Base-by-base conservation (phyloP, 1,140 invertebrate genomes). In the Zelostemma sp. region DNA sequence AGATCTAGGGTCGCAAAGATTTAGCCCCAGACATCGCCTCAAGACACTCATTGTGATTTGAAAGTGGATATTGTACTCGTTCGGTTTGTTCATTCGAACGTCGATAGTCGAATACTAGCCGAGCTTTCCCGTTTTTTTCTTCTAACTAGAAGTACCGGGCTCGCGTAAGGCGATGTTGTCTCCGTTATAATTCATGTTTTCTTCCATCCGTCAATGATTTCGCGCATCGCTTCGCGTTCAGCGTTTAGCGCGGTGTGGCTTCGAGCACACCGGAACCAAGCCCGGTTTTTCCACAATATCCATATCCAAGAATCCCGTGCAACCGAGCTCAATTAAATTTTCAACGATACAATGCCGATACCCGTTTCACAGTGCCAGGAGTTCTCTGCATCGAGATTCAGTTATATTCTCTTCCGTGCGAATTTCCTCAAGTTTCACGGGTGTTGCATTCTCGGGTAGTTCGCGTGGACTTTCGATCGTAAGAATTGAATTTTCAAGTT, bases 1-100 rank as follows among this genome's bases (percentile, higher is more conserved):
- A 70, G 38, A 53, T 71, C 68, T 1, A 73, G 17, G 0, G 58
- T 49, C 8, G 61, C 31, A 31, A 49, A 60, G 1, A 68, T 21
- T 21, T 48, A 28, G 31, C 17, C 5, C 28, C 49, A 2, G 35
- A 14, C 9, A 53, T 18, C 6, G 33, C 49, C 21, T 38, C 33
- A n/a, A 53, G 28, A 33, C 35, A 50, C 11, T 50, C 48, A 15
- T 50, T 33, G 17, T 16, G 15, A 38, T 11, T 50, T 8, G 48
- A 28, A 35, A 50, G 31, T 16, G 28, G 31, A 12, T 21, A 50
- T 11, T 50, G 48, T 15, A 38, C 8, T 25, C 21, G 3, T 25
- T 25, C 21, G 3, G 21, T 25, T 25, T 25, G 21, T 3, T 25
- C 21, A 8, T 25, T 25, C 3, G 8, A 3, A 8, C 21, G 21